These are phyloP conservation scores for Resseliella maxima DNA, from an alignment of 2,888 invertebrate species.

Conservation along the genomic window DNA sequence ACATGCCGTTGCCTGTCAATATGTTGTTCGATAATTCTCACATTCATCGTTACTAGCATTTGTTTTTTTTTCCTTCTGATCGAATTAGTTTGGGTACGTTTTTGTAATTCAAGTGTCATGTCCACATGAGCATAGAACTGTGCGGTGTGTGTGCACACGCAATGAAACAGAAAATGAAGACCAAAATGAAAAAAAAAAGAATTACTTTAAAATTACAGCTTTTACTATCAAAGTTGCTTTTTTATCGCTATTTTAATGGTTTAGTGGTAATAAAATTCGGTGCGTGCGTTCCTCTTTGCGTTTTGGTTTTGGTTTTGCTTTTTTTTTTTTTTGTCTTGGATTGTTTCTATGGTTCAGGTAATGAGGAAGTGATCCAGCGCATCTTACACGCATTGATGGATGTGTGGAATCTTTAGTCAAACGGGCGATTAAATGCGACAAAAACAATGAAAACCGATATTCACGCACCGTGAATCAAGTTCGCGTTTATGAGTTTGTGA, in stretches of 20 bases:
- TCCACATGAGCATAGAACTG: neutral
- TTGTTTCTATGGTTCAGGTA: neutral
- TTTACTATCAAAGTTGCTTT: constrained; percentile 21
- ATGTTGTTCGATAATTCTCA: constrained; percentile 2
- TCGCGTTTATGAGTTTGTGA: neutral
- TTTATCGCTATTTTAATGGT: constrained; percentile 48
- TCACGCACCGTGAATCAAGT: neutral
- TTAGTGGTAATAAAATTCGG: constrained; percentile 40
- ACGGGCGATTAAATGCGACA: neutral
- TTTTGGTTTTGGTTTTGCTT: neutral
- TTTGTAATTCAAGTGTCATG: constrained; percentile 12
- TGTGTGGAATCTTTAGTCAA: neutral
- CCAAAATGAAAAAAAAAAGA: neutral
- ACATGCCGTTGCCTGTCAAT: neutral
- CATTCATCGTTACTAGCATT: neutral
- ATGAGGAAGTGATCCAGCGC: constrained; percentile 10
- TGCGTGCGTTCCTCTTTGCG: neutral
- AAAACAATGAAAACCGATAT: neutral
- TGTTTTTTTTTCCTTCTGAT: neutral
- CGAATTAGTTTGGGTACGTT: constrained; percentile 25
- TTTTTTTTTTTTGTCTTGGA: neutral
- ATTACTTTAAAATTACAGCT: constrained; percentile 44
- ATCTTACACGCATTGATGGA: neutral
- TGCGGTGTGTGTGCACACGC: constrained; percentile 1
- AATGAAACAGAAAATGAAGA: neutral